phyloP scores from a whole-genome alignment of 2,113 vertebrate genomes.

The Cochlearius cochlearius region DNA sequence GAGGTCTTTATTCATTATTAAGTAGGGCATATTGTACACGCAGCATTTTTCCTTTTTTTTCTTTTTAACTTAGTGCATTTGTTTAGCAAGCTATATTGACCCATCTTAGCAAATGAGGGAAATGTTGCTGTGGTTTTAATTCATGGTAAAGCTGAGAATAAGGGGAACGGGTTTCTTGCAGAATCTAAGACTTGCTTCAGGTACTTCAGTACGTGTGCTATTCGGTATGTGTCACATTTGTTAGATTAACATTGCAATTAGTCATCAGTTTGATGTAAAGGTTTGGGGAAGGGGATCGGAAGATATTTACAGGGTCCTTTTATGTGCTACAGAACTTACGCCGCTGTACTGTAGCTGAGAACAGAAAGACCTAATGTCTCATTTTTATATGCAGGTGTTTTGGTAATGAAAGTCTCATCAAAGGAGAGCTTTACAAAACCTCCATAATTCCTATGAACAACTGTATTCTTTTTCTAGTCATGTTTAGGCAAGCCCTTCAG shows the following conservation, averaged over 20 bases:
- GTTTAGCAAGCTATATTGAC: neutral
- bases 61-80: neutral
- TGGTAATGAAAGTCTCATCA: neutral
- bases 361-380: neutral
- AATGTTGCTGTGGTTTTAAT: neutral
- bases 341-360: neutral
- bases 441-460: neutral
- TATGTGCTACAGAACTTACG: neutral
- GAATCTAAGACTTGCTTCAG: neutral
- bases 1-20: neutral
- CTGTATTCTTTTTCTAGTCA: neutral
- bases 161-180: neutral
- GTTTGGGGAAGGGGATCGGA: neutral
- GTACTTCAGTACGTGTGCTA: neutral
- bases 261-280: neutral
- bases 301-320: neutral
- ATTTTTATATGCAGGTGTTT: neutral
- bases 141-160: neutral
- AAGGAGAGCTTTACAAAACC: neutral
- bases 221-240: neutral
- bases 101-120: neutral
- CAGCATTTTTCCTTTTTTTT: neutral
- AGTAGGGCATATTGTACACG: neutral
- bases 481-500: neutral
- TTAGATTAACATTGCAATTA: neutral